These are phyloP conservation scores for Lepus europaeus DNA, from an alignment of 2,113 vertebrate species.

Conservation along the genomic window DNA sequence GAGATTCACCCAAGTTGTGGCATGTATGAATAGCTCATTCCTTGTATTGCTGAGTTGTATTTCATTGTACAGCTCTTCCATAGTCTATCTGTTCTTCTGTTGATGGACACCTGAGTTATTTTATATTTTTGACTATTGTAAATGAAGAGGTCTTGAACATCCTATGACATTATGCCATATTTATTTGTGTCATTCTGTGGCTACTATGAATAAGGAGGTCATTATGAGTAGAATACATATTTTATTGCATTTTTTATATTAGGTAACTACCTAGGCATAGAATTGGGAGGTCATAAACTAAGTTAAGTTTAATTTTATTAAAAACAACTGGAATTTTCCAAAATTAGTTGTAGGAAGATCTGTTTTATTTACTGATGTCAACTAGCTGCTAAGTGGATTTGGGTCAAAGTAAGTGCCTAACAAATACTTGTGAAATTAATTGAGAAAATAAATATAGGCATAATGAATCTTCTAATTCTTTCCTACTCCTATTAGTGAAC, in stretches of 20 bases:
- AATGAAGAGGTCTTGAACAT: background rate
- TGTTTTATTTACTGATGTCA: slow-evolving; percentile 16
- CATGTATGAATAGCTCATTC: background rate
- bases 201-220: slow-evolving; percentile 4
- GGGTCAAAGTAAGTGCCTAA: background rate
- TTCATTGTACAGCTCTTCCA: background rate
- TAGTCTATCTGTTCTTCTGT: background rate
- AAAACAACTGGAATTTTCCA: background rate
- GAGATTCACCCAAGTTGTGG: background rate
- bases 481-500: slow-evolving; percentile 21
- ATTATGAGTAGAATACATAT: background rate
- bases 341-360: background rate
- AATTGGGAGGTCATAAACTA: background rate
- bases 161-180: background rate
- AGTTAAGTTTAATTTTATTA: background rate
- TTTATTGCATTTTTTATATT: slow-evolving; percentile 8
- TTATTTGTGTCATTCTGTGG: background rate
- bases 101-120: background rate
- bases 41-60: background rate
- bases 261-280: background rate
- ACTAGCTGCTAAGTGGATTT: background rate
- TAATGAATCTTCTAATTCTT: background rate
- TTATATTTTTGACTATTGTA: background rate
- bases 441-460: background rate
- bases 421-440: slow-evolving; percentile 51